Percentiles rank a stretch among this genome's conserved stretches.
These are phyloP conservation scores for Pherbina coryleti DNA, from an alignment of 2,888 invertebrate species.

Conservation along the genomic window DNA sequence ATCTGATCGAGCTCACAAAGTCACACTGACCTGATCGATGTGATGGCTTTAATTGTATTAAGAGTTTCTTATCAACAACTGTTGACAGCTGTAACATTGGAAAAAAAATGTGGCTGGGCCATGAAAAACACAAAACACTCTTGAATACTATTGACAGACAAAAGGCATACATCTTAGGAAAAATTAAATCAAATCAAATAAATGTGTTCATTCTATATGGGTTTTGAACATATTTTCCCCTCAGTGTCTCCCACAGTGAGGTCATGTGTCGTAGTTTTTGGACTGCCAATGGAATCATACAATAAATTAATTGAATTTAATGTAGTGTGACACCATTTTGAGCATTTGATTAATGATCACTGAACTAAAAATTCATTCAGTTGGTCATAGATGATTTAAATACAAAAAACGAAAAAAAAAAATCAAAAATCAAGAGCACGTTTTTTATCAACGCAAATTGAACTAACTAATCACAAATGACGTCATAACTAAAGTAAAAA, in stretches of 20 bases:
- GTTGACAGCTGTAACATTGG: background rate
- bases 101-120: no score
- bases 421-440: background rate
- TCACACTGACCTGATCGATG: background rate
- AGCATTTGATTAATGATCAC: slow-evolving; percentile 28
- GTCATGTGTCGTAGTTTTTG: slow-evolving; percentile 13
- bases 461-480: background rate
- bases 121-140: background rate
- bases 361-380: background rate
- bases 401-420: background rate
- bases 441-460: background rate
- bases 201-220: background rate
- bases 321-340: slow-evolving; percentile 17
- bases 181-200: background rate
- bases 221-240: background rate
- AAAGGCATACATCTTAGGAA: background rate
- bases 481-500: slow-evolving; percentile 15
- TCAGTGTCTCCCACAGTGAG: slow-evolving; percentile 2
- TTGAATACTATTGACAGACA: background rate
- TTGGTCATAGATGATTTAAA: slow-evolving; percentile 6
- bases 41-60: slow-evolving; percentile 20
- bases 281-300: slow-evolving; percentile 16
- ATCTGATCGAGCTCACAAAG: background rate
- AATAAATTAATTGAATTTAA: slow-evolving; percentile 16
- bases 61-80: background rate